Conservation (phyloP, 2,888 invertebrate species). For the Alloplasta piceator region DNA sequence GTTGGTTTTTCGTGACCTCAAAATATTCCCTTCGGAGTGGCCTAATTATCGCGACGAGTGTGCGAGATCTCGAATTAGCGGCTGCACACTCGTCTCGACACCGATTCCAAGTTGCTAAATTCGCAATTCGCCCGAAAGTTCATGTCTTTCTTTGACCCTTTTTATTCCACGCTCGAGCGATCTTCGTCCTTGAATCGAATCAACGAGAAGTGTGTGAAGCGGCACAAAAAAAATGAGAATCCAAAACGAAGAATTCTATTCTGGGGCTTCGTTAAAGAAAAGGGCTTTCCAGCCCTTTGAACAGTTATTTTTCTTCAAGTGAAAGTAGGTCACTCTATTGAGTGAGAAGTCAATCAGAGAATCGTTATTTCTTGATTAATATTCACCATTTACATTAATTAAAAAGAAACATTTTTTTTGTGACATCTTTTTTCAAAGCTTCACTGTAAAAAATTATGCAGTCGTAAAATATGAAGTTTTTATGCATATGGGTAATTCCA, state of each 20-base stretch:
- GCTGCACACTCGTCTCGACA: constrained; percentile 11
- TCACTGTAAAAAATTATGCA: too few relatives aligned
- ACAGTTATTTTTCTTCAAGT: too few relatives aligned
- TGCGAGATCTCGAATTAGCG: constrained; percentile 46
- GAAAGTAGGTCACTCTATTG: too few relatives aligned
- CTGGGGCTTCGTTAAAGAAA: not conserved
- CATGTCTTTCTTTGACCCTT: constrained; percentile 29
- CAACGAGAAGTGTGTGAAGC: not conserved
- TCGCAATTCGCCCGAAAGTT: constrained; percentile 5
- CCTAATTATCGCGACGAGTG: constrained; percentile 48
- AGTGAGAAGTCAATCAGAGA: too few relatives aligned
- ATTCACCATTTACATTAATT: too few relatives aligned
- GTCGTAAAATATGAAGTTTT: too few relatives aligned
- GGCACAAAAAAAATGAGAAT: not conserved
- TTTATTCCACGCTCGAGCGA: not conserved
- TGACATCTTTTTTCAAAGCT: too few relatives aligned
- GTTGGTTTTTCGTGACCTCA: constrained; percentile 9
- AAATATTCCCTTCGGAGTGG: constrained; percentile 43
- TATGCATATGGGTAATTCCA: too few relatives aligned
- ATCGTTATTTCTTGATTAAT: too few relatives aligned
- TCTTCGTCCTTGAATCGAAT: constrained; percentile 32
- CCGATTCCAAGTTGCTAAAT: not conserved
- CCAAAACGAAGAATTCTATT: not conserved
- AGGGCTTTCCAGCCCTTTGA: too few relatives aligned
- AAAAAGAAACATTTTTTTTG: too few relatives aligned